Evolutionary conservation across 2,113 vertebrate genomes (phyloP), one percentile per base, ranked within the genome.

Genomic region (Podilymbus podiceps): DNA sequence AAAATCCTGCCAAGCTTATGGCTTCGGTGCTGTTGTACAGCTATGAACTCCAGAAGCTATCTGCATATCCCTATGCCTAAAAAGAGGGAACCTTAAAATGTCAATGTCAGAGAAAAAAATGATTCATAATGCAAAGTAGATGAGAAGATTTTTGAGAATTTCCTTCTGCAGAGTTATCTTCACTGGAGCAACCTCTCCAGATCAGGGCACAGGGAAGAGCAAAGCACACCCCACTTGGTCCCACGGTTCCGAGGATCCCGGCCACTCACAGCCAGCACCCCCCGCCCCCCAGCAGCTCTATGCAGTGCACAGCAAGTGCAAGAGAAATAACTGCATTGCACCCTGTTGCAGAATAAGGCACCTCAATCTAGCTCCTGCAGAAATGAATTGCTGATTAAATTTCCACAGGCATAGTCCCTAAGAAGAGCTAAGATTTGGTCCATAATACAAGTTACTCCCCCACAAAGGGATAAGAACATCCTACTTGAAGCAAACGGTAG

Each of bases 151-250:
- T 44, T 64, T 44, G 10, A 83, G 28, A 67, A 76, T 47, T 64
- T 90, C n/a, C 10, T 82, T 47, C 76, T 40, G 47, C 79, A 59
- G 76, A 44, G 38, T 67, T 63, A 8, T n/a, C 44, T 42, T 38
- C n/a, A 47, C 33, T 18, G 19, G 19, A 81, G 7, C 46, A 74
- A 25, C 14, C 4, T 8, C 33, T 91, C 25, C 27, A 49, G 13
- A 4, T 5, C 2, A 5, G 44, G 18, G 62, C 59, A 88, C 0
- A 0, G 23, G 40, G 8, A 49, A 53, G 8, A 47, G 22, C 38
- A 64, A 58, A 72, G 31, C 2, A 0, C 2, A 3, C 4, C 35
- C 12, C 7, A 3, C 8, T 18, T 0, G 0, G 9, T 14, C 11
- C 46, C 1, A 1, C 6, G 9, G 58, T 35, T 40, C 79, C 40